Evolutionary conservation across 2,888 invertebrate genomes (phyloP).

Genomic region (Pammene aurita): DNA sequence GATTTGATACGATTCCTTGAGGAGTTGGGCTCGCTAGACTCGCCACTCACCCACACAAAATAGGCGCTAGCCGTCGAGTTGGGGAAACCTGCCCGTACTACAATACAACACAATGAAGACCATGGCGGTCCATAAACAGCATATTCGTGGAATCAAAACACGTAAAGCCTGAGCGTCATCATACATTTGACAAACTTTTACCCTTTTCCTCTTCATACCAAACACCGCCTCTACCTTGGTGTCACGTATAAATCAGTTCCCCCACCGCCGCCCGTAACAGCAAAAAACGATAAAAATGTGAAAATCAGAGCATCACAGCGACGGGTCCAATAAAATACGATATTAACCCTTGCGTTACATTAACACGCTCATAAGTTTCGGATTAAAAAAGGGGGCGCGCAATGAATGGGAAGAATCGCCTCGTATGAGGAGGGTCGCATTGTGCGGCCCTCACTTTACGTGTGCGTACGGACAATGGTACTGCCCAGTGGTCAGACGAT

Average conservation of each 20-base stretch:
- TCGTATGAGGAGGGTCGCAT: constrained; percentile 62
- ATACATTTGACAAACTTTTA: too few species aligned
- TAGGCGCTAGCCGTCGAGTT: too few species aligned
- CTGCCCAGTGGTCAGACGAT: constrained; percentile 10
- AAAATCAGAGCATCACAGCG: constrained; percentile 44
- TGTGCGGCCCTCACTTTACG: constrained; percentile 48
- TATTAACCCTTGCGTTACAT: constrained; percentile 72
- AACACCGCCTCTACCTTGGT: background rate
- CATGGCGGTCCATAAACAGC: too few species aligned
- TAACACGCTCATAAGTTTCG: constrained; percentile 77
- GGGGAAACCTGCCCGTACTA: too few species aligned
- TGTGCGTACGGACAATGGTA: constrained; percentile 35
- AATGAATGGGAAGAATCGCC: constrained; percentile 61
- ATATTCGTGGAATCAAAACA: too few species aligned
- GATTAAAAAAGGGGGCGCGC: constrained; percentile 70
- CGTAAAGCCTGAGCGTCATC: too few species aligned
- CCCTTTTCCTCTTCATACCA: background rate
- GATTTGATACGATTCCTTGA: too few species aligned
- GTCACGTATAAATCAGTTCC: constrained; percentile 19
- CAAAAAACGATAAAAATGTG: constrained; percentile 41
- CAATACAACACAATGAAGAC: too few species aligned
- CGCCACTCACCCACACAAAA: too few species aligned
- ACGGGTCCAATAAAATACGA: constrained; percentile 70
- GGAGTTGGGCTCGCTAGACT: too few species aligned
- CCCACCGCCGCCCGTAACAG: constrained; percentile 44